A percentile compares a stretch with the other conserved stretches of the same genome.
Evolutionary conservation across 2,888 invertebrate species (phyloP).

Genomic region (Caenorhabditis virilis): DNA sequence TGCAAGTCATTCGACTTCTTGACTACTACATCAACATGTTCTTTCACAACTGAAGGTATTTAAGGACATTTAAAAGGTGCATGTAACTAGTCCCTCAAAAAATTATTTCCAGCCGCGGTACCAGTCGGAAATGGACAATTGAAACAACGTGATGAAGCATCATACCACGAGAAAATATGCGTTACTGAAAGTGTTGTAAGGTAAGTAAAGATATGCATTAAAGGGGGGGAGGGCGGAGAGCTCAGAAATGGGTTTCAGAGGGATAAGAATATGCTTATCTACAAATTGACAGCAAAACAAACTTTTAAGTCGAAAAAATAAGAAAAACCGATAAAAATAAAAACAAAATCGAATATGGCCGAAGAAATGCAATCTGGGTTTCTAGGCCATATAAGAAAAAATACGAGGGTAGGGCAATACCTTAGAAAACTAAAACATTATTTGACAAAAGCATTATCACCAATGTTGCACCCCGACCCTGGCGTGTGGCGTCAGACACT

Average conservation of each 20-base stretch:
- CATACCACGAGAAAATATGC: slow-evolving; percentile 67
- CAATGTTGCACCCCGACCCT: no score
- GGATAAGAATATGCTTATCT: background rate
- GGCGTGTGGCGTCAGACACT: no score
- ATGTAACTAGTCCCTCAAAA: slow-evolving; percentile 26
- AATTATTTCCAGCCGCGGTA: slow-evolving; percentile 67
- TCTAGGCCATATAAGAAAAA: no score
- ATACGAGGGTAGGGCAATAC: background rate
- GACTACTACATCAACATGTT: slow-evolving; percentile 13
- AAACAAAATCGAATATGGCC: no score
- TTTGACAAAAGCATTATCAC: no score
- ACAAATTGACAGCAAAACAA: no score
- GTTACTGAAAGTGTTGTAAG: slow-evolving; percentile 50
- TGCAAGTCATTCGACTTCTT: slow-evolving; percentile 66
- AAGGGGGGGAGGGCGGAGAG: background rate
- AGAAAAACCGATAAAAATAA: no score
- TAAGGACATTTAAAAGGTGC: no score
- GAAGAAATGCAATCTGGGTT: no score
- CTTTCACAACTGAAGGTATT: slow-evolving; percentile 32
- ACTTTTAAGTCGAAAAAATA: no score
- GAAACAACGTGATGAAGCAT: slow-evolving; percentile 54
- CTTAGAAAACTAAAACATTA: no score
- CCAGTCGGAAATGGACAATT: slow-evolving; percentile 68
- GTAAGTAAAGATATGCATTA: slow-evolving; percentile 16
- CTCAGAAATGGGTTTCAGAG: background rate